Conservation (phyloP, 2,113 vertebrate species). For the Girardinichthys multiradiatus region DNA sequence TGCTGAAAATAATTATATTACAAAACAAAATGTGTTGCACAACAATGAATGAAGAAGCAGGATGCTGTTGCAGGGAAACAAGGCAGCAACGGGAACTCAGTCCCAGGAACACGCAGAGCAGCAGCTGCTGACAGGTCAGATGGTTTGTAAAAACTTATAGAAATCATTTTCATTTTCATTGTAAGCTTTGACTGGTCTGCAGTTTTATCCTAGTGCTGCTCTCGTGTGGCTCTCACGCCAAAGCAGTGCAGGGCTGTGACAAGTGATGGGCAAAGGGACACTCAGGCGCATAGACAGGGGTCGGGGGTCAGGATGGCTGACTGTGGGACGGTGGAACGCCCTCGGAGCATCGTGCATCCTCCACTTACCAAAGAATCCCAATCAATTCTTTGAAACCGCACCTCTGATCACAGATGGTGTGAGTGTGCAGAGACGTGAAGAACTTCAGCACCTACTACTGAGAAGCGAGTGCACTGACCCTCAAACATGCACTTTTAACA, state of each 20-base stretch:
- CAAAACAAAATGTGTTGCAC: not conserved
- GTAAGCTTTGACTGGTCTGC: not conserved
- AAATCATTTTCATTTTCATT: not conserved
- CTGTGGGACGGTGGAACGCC: conserved; percentile 61
- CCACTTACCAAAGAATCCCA: conserved; percentile 85
- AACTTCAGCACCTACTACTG: conserved; percentile 32
- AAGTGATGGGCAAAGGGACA: conserved; percentile 23
- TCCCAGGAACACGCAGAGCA: conserved; percentile 63
- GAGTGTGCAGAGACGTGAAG: conserved; percentile 2
- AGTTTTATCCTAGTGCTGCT: conserved; percentile 34
- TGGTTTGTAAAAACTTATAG: not conserved
- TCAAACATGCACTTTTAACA: conserved; percentile 27
- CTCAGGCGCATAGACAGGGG: conserved; percentile 24
- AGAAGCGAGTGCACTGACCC: conserved; percentile 5
- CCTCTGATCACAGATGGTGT: conserved; percentile 11
- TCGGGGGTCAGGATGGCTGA: conserved; percentile 48
- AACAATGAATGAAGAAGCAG: conserved; percentile 20
- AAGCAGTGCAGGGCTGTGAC: conserved; percentile 59
- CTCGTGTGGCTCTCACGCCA: conserved; percentile 52
- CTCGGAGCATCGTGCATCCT: conserved; percentile 65
- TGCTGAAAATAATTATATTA: not conserved
- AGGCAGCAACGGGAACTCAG: conserved; percentile 51
- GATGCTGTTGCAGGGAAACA: conserved; percentile 41
- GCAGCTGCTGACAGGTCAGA: conserved; percentile 39
- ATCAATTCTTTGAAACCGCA: conserved; percentile 76